These are phyloP conservation scores for Plectus sambesii DNA, from an alignment of 1,140 invertebrate species.

Conservation along the genomic window DNA sequence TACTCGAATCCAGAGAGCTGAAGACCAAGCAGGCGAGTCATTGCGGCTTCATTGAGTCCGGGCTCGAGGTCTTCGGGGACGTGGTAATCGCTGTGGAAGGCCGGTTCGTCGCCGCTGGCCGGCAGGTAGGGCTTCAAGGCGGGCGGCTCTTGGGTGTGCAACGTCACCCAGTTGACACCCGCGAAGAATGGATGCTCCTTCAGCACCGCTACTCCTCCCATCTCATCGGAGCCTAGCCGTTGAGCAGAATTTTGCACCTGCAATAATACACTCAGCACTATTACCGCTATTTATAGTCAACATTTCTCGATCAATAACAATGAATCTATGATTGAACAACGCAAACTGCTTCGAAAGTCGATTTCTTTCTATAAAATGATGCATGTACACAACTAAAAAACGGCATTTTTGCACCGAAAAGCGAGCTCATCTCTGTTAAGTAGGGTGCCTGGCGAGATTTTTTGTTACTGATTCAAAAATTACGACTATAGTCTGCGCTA, in stretches of 20 bases:
- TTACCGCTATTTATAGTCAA: neutral
- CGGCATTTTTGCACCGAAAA: too few relatives aligned
- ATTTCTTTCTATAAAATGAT: too few relatives aligned
- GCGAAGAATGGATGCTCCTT: constrained; percentile 29
- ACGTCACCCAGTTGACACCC: constrained; percentile 67
- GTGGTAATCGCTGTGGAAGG: constrained; percentile 52
- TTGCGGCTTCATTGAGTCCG: constrained; percentile 67
- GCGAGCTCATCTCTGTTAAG: too few relatives aligned
- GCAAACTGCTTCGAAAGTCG: too few relatives aligned
- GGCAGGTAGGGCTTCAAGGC: constrained; percentile 66
- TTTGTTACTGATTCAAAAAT: too few relatives aligned
- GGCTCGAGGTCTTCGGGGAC: constrained; percentile 65
- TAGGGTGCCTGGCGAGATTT: too few relatives aligned
- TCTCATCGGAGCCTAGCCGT: constrained; percentile 25
- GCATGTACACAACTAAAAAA: neutral
- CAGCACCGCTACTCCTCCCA: constrained; percentile 23
- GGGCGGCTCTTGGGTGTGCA: constrained; percentile 68
- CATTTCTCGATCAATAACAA: neutral
- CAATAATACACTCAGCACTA: neutral
- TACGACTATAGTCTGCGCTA: too few relatives aligned
- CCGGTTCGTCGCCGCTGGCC: constrained; percentile 59
- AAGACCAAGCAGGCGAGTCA: constrained; percentile 63
- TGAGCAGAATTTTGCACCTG: constrained; percentile 6
- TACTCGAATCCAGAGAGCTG: constrained; percentile 53
- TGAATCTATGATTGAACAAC: too few relatives aligned